Conservation (phyloP, 1,140 invertebrate species). For the Sitophilus oryzae region DNA sequence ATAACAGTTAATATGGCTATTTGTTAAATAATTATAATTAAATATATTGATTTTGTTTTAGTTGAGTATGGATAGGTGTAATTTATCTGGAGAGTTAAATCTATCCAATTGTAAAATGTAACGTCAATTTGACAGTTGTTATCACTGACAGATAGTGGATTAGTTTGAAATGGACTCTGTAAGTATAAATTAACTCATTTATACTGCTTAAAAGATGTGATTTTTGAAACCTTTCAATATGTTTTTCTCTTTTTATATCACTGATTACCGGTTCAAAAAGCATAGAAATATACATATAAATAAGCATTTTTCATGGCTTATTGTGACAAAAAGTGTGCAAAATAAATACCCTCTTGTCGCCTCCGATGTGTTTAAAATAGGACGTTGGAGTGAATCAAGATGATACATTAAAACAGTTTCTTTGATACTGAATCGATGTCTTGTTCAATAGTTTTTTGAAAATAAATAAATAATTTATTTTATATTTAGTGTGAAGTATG, state of each 20-base stretch:
- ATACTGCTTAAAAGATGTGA: too few relatives aligned
- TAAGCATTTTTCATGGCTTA: constrained; percentile 1
- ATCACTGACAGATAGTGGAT: constrained; percentile 91
- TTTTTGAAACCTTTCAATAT: too few relatives aligned
- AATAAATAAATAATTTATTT: too few relatives aligned
- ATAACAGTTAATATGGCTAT: too few relatives aligned
- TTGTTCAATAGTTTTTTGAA: too few relatives aligned
- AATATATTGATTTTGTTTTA: constrained; percentile 50
- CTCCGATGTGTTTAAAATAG: constrained; percentile 31
- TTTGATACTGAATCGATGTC: too few relatives aligned
- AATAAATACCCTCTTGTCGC: constrained; percentile 35
- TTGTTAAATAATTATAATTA: too few relatives aligned
- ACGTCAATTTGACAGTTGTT: constrained; percentile 96
- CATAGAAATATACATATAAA: constrained; percentile 6
- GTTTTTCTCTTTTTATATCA: too few relatives aligned
- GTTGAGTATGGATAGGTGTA: constrained; percentile 97
- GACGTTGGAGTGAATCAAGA: constrained; percentile 38
- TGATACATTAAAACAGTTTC: constrained; percentile 18
- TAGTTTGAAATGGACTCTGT: constrained; percentile 99
- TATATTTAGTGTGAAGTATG: too few relatives aligned
- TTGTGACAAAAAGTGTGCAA: constrained; percentile 28
- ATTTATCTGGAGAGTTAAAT: constrained; percentile 99
- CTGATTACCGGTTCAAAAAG: too few relatives aligned
- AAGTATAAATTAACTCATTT: constrained; percentile 50
- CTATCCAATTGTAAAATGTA: constrained; percentile 95